These are phyloP conservation scores for Formicarius rufipectus DNA, from an alignment of 2,113 vertebrate species.

Conservation along the genomic window DNA sequence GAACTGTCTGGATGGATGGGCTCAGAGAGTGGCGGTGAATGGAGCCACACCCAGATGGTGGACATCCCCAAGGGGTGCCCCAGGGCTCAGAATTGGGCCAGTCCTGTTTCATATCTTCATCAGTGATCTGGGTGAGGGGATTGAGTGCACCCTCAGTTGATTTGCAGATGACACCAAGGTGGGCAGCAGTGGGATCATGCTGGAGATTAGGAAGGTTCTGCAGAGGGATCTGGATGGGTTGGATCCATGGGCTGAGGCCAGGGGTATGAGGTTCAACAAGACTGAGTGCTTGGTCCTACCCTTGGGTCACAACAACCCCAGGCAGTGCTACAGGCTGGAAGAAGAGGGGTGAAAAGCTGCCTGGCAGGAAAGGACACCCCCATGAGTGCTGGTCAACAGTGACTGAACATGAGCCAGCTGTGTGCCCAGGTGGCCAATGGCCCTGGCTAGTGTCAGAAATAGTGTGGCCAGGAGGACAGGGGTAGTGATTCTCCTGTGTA, in stretches of 20 bases:
- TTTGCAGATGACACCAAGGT: background rate
- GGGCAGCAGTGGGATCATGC: background rate
- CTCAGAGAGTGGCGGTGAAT: background rate
- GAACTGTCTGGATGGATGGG: background rate
- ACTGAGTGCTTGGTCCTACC: background rate
- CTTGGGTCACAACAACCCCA: background rate
- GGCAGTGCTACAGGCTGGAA: background rate
- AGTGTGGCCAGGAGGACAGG: background rate
- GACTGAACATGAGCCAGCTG: background rate
- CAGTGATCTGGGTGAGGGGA: fast-evolving
- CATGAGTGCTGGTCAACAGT: background rate
- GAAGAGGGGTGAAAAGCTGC: background rate
- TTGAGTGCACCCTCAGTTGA: fast-evolving
- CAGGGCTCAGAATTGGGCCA: background rate
- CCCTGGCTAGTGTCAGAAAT: background rate
- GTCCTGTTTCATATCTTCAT: background rate
- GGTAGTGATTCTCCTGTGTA: background rate
- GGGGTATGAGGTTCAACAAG: background rate
- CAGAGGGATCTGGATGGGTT: background rate
- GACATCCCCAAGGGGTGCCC: fast-evolving
- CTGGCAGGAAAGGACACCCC: background rate
- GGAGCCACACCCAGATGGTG: background rate
- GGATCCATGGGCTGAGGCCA: fast-evolving
- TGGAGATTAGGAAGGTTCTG: background rate
- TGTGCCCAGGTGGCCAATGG: background rate